A percentile compares a stretch with the other conserved stretches of the same genome.
Evolutionary conservation across 1,140 invertebrate genomes (phyloP).

Genomic region (Drosophila carrolli): DNA sequence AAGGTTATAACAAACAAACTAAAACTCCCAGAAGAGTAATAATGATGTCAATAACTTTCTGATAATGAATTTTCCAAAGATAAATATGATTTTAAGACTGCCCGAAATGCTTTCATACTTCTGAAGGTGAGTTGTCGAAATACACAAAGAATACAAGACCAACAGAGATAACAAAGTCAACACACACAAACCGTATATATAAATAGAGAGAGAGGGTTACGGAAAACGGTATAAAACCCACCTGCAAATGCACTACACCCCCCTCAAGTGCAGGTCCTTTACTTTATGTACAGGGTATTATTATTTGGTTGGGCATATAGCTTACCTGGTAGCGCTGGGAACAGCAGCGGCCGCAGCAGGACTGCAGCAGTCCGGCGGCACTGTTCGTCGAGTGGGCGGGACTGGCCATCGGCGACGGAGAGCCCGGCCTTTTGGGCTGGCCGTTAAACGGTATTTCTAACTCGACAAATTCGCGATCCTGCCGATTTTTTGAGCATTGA

Average conservation of each 20-base stretch:
- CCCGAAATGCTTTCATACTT: constrained; percentile 6
- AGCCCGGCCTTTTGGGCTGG: constrained; percentile 94
- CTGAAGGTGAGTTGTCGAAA: constrained; percentile 22
- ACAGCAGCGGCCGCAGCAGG: constrained; percentile 94
- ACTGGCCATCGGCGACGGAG: constrained; percentile 93
- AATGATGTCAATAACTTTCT: neutral
- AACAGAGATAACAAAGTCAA: constrained; percentile 46
- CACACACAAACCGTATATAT: constrained; percentile 35
- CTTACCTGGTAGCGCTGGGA: constrained; percentile 94
- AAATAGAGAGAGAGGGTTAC: constrained; percentile 22
- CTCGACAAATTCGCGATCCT: constrained; percentile 98
- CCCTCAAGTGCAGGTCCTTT: constrained; percentile 9
- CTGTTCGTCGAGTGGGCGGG: constrained; percentile 93
- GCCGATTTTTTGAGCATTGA: constrained; percentile 70
- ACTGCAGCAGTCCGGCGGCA: constrained; percentile 90
- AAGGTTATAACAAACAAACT: neutral
- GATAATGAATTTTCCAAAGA: too few species aligned
- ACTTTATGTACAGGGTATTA: constrained; percentile 18
- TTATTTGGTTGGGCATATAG: constrained; percentile 2
- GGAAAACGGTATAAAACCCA: constrained; percentile 52
- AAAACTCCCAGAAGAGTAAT: neutral
- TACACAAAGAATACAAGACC: constrained; percentile 48
- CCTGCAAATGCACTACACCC: constrained; percentile 43
- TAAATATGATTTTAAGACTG: neutral
- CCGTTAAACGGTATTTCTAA: constrained; percentile 97